Conservation (phyloP, 2,113 vertebrate genomes). For the Etheostoma spectabile region DNA sequence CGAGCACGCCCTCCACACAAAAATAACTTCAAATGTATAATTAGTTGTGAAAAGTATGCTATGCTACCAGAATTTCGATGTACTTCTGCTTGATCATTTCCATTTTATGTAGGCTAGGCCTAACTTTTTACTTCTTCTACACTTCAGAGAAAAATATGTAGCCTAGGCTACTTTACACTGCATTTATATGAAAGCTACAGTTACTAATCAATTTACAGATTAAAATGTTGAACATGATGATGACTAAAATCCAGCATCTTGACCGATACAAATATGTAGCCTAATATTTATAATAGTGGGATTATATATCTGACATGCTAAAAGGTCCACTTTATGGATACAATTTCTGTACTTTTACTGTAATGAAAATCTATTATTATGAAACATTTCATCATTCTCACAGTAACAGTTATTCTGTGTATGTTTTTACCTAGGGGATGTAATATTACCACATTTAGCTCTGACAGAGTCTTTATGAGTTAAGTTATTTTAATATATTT, state of each 20-base stretch:
- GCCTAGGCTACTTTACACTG: background rate
- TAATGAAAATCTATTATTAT: too few species aligned
- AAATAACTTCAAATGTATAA: background rate
- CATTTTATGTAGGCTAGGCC: background rate
- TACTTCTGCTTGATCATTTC: background rate
- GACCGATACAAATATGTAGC: background rate
- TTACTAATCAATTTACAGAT: background rate
- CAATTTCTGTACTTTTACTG: background rate
- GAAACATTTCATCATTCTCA: background rate
- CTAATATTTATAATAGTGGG: background rate
- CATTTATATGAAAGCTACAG: background rate
- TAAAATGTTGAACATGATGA: background rate
- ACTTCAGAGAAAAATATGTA: background rate
- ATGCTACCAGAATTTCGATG: background rate
- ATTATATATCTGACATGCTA: too few species aligned
- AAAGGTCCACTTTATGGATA: background rate
- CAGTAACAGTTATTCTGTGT: background rate
- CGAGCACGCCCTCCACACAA: slow-evolving; percentile 13
- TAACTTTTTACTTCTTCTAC: background rate
- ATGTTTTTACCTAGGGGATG: background rate
- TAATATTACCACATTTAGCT: slow-evolving; percentile 4
- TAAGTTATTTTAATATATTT: background rate
- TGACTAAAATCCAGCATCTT: background rate
- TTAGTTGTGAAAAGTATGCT: too few species aligned
- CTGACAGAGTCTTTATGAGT: background rate